These are phyloP conservation scores for Drosophila seguyi DNA, from an alignment of 1,140 invertebrate species.

Conservation along the genomic window DNA sequence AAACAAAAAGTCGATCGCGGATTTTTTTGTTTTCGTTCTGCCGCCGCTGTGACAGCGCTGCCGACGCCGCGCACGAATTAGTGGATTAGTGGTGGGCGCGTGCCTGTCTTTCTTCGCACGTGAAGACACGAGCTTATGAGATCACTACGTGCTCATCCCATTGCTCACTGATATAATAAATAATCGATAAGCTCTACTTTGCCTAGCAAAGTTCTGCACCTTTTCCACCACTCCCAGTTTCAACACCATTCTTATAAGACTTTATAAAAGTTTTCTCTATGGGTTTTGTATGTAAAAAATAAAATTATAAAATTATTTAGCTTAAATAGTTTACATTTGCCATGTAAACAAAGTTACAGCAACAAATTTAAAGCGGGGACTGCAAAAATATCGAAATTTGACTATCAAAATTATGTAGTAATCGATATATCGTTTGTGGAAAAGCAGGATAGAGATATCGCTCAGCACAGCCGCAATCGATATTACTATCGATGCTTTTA, in stretches of 20 bases:
- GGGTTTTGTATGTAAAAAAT: too few relatives aligned
- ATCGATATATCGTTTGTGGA: too few relatives aligned
- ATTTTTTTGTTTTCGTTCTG: slow-evolving; percentile 30
- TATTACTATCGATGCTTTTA: background rate
- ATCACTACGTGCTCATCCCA: background rate
- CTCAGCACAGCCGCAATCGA: too few relatives aligned
- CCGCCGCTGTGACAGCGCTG: slow-evolving; percentile 2
- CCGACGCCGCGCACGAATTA: slow-evolving; percentile 39
- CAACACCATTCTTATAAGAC: background rate
- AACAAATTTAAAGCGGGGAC: too few relatives aligned
- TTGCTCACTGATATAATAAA: background rate
- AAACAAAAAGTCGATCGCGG: slow-evolving; percentile 17
- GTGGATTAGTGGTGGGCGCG: slow-evolving; percentile 48
- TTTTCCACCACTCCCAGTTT: background rate
- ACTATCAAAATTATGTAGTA: too few relatives aligned
- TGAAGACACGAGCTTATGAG: background rate
- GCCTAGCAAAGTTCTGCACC: background rate
- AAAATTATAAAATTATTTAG: too few relatives aligned
- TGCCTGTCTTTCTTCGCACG: background rate
- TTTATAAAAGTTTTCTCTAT: background rate
- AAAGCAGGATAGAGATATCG: too few relatives aligned
- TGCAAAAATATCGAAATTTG: too few relatives aligned
- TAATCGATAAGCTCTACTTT: background rate
- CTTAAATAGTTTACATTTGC: too few relatives aligned
- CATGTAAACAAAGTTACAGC: too few relatives aligned